phyloP scores from a whole-genome alignment of 1,140 invertebrate genomes.

The Plutomurus gul region DNA sequence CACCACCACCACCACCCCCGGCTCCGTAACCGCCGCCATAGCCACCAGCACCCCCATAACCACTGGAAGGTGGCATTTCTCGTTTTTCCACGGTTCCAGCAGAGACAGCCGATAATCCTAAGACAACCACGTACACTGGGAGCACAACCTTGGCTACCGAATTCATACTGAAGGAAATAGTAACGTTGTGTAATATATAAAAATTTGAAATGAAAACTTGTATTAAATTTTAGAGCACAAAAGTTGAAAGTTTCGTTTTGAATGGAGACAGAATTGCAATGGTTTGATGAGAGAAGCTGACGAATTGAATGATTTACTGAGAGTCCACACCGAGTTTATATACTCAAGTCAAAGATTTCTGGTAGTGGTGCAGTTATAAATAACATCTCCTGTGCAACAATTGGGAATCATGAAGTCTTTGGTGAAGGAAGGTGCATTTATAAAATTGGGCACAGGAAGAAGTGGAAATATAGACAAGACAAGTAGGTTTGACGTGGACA shows the following conservation, averaged over 20 bases:
- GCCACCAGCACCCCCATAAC: neutral
- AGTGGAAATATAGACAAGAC: neutral
- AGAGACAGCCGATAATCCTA: neutral
- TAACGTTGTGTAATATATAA: neutral
- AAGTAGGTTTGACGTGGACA: neutral
- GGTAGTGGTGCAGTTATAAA: neutral
- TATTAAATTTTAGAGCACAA: neutral
- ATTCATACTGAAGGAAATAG: neutral
- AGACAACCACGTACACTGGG: neutral
- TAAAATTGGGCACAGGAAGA: neutral
- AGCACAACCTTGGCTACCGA: neutral
- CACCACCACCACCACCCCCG: conserved; percentile 26
- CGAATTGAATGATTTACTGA: conserved; percentile 1
- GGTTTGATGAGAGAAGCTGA: neutral
- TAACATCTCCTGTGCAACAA: neutral
- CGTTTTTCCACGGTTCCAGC: conserved; percentile 40
- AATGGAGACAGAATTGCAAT: neutral
- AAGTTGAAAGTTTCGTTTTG: neutral
- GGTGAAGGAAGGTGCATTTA: neutral
- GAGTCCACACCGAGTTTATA: neutral
- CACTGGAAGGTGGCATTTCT: conserved; percentile 32
- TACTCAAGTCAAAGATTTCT: neutral
- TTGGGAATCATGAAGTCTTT: neutral
- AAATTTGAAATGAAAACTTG: neutral
- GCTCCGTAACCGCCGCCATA: neutral